Conservation (phyloP, 1,140 invertebrate species). For the Wasmannia auropunctata region DNA sequence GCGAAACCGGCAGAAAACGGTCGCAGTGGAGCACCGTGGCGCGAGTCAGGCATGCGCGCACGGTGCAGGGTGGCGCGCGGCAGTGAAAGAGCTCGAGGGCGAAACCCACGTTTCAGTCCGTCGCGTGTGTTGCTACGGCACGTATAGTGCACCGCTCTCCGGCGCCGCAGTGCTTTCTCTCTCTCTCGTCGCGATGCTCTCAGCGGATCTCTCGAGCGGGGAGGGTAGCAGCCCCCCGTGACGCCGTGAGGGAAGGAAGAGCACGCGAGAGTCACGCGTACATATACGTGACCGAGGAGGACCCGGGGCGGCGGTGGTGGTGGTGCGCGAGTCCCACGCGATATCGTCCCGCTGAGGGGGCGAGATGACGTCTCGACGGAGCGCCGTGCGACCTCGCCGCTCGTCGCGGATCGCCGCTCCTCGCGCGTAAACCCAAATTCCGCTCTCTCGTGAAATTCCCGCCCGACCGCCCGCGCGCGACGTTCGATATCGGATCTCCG, state of each 20-base stretch:
- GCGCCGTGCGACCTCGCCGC: neutral
- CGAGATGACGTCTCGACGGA: constrained; percentile 37
- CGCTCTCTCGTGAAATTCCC: constrained; percentile 2
- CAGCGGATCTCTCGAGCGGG: neutral
- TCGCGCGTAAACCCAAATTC: constrained; percentile 39
- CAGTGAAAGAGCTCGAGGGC: constrained; percentile 69
- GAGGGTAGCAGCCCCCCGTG: neutral
- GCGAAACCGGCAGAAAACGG: constrained; percentile 27
- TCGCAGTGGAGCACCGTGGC: constrained; percentile 55
- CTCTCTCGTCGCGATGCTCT: neutral
- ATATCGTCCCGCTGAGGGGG: neutral
- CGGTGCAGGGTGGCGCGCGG: constrained; percentile 39
- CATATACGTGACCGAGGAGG: neutral
- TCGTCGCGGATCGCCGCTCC: constrained; percentile 26
- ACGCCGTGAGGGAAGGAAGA: neutral
- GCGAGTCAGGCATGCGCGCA: constrained; percentile 80
- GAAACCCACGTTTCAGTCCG: constrained; percentile 78
- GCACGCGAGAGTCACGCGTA: constrained; percentile 13
- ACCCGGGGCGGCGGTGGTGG: neutral
- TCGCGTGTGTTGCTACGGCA: constrained; percentile 74
- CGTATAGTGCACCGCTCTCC: constrained; percentile 46
- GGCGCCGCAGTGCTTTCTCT: neutral
- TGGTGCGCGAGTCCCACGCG: constrained; percentile 3
- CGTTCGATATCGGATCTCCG: constrained; percentile 16
- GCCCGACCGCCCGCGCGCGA: neutral